phyloP scores from a whole-genome alignment of 2,888 invertebrate genomes.

The Caenorhabditis uteleia region DNA sequence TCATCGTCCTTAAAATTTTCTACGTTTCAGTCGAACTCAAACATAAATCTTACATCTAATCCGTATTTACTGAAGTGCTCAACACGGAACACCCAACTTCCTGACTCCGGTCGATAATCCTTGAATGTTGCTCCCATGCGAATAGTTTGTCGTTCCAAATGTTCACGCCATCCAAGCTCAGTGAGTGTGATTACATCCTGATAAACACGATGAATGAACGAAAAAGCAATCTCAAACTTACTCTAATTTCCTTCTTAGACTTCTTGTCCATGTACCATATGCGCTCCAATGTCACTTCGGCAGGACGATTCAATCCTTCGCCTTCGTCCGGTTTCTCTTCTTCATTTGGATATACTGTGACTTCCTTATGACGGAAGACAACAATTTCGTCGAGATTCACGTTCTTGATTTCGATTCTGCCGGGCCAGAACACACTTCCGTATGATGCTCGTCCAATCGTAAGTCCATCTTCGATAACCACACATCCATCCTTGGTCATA shows the following conservation, averaged over 20 bases:
- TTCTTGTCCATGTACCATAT: constrained; percentile 92
- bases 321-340: constrained; percentile 88
- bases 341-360: constrained; percentile 89
- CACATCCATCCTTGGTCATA: constrained; percentile 42
- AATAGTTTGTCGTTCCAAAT: constrained; percentile 82
- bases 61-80: constrained; percentile 73
- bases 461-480: constrained; percentile 69
- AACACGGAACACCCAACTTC: constrained; percentile 88
- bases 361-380: constrained; percentile 83
- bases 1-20: constrained; percentile 28
- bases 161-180: constrained; percentile 84
- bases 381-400: constrained; percentile 50
- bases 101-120: constrained; percentile 91
- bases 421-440: constrained; percentile 73
- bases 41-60: constrained; percentile 57
- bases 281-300: constrained; percentile 81
- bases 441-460: constrained; percentile 72
- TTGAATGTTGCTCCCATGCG: constrained; percentile 86
- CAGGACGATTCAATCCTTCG: constrained; percentile 82
- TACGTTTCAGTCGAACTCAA: background rate
- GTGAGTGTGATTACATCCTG: constrained; percentile 78
- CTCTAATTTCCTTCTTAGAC: constrained; percentile 81
- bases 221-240: constrained; percentile 41
- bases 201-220: background rate
- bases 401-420: constrained; percentile 59